These are phyloP conservation scores for Nesogale talazaci DNA, from an alignment of 2,113 vertebrate species.

Conservation along the genomic window DNA sequence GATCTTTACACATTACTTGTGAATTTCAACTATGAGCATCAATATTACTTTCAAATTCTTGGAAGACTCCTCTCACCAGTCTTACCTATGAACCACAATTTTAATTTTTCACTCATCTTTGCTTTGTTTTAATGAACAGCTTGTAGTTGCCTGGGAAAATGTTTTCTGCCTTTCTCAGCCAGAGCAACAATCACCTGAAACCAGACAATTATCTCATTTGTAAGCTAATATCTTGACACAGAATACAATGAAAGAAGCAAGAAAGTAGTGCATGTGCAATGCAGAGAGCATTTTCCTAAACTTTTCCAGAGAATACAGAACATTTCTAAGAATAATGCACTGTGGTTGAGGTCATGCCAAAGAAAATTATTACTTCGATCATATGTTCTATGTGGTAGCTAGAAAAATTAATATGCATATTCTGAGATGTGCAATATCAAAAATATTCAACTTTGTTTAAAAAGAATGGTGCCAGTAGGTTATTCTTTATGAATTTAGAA, in stretches of 20 bases:
- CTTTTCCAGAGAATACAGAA: background rate
- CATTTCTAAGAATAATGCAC: background rate
- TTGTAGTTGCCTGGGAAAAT: conserved; percentile 15
- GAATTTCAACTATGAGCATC: background rate
- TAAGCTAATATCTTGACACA: conserved; percentile 44
- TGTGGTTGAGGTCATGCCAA: background rate
- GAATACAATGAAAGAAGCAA: conserved; percentile 14
- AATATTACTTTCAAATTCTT: conserved; percentile 31
- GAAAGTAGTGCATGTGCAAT: background rate
- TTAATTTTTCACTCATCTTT: conserved; percentile 52
- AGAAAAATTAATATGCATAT: background rate
- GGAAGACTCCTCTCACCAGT: background rate
- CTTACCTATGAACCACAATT: background rate
- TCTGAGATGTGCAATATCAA: conserved; percentile 6
- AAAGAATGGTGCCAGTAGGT: background rate
- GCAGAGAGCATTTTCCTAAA: background rate
- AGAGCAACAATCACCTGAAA: conserved; percentile 7
- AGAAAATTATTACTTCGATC: conserved; percentile 4
- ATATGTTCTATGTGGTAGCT: background rate
- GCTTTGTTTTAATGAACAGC: conserved; percentile 58
- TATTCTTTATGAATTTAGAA: conserved; percentile 9
- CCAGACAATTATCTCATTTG: conserved; percentile 33
- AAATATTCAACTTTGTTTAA: background rate
- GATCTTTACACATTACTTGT: background rate
- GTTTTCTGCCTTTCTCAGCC: conserved; percentile 39